Percentiles rank a stretch among this genome's conserved stretches.
Conservation (phyloP, 2,113 vertebrate species). For the Cygnus buccinator region DNA sequence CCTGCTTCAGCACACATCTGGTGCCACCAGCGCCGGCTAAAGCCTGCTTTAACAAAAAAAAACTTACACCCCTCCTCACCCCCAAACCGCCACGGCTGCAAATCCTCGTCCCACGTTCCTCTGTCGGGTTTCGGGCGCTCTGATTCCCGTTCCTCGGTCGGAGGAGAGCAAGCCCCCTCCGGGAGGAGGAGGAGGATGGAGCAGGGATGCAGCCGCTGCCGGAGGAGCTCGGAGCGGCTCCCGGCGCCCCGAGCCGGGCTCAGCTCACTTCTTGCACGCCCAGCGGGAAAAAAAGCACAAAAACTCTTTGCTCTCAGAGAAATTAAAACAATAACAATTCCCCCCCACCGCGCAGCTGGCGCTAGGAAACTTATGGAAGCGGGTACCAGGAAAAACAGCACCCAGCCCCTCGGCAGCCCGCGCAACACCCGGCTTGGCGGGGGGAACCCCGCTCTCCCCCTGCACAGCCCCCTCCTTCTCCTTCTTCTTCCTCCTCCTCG, state of each 20-base stretch:
- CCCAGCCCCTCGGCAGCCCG: background rate
- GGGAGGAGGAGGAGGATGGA: background rate
- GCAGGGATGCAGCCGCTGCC: background rate
- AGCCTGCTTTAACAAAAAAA: background rate
- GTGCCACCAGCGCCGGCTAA: background rate
- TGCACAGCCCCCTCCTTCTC: too few relatives aligned
- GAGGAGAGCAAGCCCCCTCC: background rate
- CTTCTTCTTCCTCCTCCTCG: background rate
- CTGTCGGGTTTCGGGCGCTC: background rate
- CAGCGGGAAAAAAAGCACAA: too few relatives aligned
- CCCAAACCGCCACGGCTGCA: rapidly evolving
- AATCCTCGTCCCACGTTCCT: background rate
- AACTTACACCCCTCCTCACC: rapidly evolving
- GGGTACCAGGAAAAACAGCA: background rate
- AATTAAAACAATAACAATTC: too few relatives aligned
- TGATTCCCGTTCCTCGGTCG: too few relatives aligned
- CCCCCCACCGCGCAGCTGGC: background rate
- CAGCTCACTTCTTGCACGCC: too few relatives aligned
- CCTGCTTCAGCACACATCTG: background rate
- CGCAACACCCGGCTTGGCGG: too few relatives aligned
- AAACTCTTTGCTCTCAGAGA: too few relatives aligned
- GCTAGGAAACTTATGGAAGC: background rate
- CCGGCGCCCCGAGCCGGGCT: too few relatives aligned
- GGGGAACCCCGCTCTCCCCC: background rate
- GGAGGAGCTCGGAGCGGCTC: too few relatives aligned